Base-by-base conservation (phyloP, 2,888 invertebrate genomes). In the Corythucha ciliata region DNA sequence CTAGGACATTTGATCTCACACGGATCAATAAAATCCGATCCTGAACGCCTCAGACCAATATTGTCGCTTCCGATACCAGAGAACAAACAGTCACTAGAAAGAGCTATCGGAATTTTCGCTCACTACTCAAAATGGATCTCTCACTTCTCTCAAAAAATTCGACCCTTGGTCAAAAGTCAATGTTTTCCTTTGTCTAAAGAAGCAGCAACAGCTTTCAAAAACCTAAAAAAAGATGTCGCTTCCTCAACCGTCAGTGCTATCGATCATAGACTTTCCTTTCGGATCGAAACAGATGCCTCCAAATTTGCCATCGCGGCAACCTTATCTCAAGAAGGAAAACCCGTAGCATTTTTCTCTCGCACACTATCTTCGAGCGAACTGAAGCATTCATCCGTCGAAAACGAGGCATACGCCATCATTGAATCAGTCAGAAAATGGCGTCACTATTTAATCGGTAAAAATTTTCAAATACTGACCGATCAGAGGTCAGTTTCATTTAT, bases 321-420 rank as follows among this genome's bases (percentile, higher is more conserved):
- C n/a, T 50, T 57, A 22, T 41, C 37, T 2, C 55, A 53, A 48
- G 29, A 14, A 10, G 53, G 51, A 14, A 34, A 45, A 6, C 55
- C 50, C 1, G 42, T 57, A 12, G 51, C 48, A 36, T 52, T 56
- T 24, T 52, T 51, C 32, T 52, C 52, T 29, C 39, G 56, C 25
- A 47, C 53, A 26, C 34, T 57, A 29, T 14, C 33, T 27, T 48
- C 20, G n/a, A 45, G 37, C 20, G 57, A 59, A 54, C 21, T 27
- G 12, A 32, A 6, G n/a, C 57, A 56, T 39, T 55, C 59, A n/a
- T 26, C 56, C 2, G 51, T 59, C n/a, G 57, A 57, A 57, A 57
- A 14, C 58, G 55, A 34, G 54, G 56, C 24, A 10, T 12, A 12
- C 2, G 41, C 24, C 2, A 41, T 41, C 2, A 7, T 41, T 29